Evolutionary conservation across 2,113 vertebrate species (phyloP).

Genomic region (Pristiophorus japonicus): DNA sequence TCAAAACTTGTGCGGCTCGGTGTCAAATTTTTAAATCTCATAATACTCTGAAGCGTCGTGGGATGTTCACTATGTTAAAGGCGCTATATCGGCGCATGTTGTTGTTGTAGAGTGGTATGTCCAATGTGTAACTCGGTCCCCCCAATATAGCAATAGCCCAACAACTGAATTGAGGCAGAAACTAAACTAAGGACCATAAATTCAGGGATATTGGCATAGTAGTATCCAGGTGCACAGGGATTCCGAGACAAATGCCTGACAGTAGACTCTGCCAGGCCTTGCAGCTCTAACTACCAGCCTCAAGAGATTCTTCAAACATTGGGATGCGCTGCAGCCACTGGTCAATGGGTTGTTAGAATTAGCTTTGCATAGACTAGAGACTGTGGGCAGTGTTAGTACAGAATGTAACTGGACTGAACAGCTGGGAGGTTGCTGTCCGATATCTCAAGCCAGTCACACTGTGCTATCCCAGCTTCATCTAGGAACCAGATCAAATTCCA

Average conservation of each 20-base stretch:
- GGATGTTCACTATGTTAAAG: too few relatives aligned
- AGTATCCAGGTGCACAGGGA: background rate
- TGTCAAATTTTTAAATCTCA: too few relatives aligned
- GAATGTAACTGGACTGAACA: background rate
- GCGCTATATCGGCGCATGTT: too few relatives aligned
- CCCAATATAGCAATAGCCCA: background rate
- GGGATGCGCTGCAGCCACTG: background rate
- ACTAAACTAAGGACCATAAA: background rate
- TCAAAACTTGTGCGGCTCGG: too few relatives aligned
- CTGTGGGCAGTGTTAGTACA: background rate
- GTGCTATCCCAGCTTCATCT: background rate
- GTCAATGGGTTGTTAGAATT: background rate
- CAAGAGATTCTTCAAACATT: background rate
- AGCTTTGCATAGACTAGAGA: background rate
- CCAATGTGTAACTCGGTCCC: background rate
- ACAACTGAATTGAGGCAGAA: background rate
- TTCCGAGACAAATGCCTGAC: background rate
- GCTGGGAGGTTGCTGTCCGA: background rate
- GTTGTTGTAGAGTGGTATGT: background rate
- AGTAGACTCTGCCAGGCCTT: background rate
- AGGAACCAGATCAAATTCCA: background rate
- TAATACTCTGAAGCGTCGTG: too few relatives aligned
- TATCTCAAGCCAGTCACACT: background rate
- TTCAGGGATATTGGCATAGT: background rate
- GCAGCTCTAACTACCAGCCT: background rate